These are phyloP conservation scores for Falco cherrug DNA, from an alignment of 2,797 vertebrate species.

Conservation along the genomic window DNA sequence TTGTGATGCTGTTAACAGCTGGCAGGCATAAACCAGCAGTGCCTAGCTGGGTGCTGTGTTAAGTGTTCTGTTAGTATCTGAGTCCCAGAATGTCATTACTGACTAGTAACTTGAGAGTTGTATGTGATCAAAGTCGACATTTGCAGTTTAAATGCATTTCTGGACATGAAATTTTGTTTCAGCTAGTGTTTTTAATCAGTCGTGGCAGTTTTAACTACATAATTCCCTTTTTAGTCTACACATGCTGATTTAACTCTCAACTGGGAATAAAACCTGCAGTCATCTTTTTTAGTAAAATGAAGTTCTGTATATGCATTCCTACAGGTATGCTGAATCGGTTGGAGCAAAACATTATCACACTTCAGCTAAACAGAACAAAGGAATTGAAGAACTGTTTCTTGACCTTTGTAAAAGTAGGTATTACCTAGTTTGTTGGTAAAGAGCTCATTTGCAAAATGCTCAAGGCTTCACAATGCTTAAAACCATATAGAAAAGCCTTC, in stretches of 20 bases:
- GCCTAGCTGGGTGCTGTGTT: not conserved
- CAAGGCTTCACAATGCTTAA: not conserved
- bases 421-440: not conserved
- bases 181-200: not conserved
- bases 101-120: not conserved
- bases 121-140: not conserved
- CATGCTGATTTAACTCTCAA: not conserved
- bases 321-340: constrained; percentile 94
- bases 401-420: constrained; percentile 96
- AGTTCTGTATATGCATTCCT: constrained; percentile 12
- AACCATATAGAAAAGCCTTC: not conserved
- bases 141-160: not conserved
- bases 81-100: not conserved
- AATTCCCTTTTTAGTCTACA: not conserved
- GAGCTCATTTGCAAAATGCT: not conserved
- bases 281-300: not conserved
- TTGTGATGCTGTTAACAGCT: constrained; percentile 9
- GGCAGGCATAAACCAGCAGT: not conserved
- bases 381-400: constrained; percentile 98
- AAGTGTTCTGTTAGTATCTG: not conserved
- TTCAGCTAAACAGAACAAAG: constrained; percentile 97
- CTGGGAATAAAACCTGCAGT: not conserved
- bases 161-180: not conserved
- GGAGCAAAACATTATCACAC: constrained; percentile 98
- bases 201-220: not conserved